Conservation (phyloP, 2,797 vertebrate species). For the Alectoris magna region DNA sequence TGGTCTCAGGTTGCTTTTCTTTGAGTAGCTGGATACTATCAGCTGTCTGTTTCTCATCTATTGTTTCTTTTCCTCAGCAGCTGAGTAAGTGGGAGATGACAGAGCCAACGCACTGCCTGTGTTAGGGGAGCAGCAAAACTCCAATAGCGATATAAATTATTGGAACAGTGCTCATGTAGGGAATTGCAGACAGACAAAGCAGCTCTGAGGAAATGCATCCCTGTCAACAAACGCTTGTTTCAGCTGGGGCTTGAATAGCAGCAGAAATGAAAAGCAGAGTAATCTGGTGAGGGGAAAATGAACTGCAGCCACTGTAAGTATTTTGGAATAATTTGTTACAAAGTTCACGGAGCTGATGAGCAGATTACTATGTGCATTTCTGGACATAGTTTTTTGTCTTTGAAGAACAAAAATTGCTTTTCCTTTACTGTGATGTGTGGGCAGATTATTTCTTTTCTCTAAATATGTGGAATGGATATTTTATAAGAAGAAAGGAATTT, state of each 20-base stretch:
- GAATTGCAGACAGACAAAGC: conserved; percentile 76
- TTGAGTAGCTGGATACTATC: conserved; percentile 77
- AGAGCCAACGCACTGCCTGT: conserved; percentile 77
- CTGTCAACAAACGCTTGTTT: conserved; percentile 81
- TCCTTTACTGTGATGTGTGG: not conserved
- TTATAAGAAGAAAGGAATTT: conserved; percentile 14
- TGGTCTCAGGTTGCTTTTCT: conserved; percentile 78
- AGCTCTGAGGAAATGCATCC: conserved; percentile 82
- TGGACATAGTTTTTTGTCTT: not conserved
- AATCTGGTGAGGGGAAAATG: conserved; percentile 78
- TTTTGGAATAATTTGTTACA: conserved; percentile 39
- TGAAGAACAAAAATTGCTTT: not conserved
- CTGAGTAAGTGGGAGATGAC: conserved; percentile 83
- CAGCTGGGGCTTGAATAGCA: conserved; percentile 77
- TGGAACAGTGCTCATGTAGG: conserved; percentile 58
- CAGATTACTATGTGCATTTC: not conserved
- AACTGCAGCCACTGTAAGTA: conserved; percentile 85
- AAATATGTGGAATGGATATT: not conserved
- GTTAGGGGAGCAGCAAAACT: conserved; percentile 67
- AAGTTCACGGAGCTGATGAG: not conserved
- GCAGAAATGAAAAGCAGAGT: conserved; percentile 73
- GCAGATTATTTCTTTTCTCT: not conserved
- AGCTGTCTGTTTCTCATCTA: conserved; percentile 81
- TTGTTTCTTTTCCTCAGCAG: conserved; percentile 86
- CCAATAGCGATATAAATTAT: conserved; percentile 54